A percentile compares a stretch with the other conserved stretches of the same genome.
Conservation (phyloP, 2,113 vertebrate species). For the Polypterus bichir region DNA sequence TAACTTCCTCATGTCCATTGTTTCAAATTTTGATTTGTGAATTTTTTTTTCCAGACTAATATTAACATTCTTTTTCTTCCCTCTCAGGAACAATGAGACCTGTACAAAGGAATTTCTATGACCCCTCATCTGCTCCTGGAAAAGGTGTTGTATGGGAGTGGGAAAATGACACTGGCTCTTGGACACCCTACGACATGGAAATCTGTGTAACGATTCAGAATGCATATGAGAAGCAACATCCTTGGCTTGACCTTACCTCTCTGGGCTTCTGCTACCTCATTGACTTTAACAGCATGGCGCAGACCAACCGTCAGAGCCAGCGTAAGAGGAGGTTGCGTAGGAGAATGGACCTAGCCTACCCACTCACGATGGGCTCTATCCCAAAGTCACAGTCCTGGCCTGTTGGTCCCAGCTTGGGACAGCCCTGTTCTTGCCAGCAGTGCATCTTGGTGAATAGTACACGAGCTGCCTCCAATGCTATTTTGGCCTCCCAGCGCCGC, state of each 20-base stretch:
- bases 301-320: conserved; percentile 88
- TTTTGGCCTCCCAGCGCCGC: conserved; percentile 81
- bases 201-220: conserved; percentile 96
- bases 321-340: conserved; percentile 75
- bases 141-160: conserved; percentile 96
- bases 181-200: conserved; percentile 94
- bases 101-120: conserved; percentile 84
- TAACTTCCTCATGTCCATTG: too few relatives aligned
- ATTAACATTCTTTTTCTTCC: neutral
- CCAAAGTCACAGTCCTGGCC: conserved; percentile 96
- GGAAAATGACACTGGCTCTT: conserved; percentile 81
- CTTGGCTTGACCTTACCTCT: conserved; percentile 89
- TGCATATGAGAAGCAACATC: conserved; percentile 95
- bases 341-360: conserved; percentile 90
- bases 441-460: conserved; percentile 91
- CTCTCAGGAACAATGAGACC: conserved; percentile 81
- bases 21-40: too few relatives aligned
- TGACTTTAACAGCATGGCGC: conserved; percentile 91
- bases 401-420: conserved; percentile 74
- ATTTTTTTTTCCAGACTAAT: too few relatives aligned
- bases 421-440: conserved; percentile 83
- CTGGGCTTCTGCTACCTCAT: conserved; percentile 94
- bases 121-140: conserved; percentile 83
- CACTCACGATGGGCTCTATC: conserved; percentile 88
- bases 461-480: conserved; percentile 84